Base-by-base conservation (phyloP, 2,797 vertebrate species). In the Chelon labrosus region DNA sequence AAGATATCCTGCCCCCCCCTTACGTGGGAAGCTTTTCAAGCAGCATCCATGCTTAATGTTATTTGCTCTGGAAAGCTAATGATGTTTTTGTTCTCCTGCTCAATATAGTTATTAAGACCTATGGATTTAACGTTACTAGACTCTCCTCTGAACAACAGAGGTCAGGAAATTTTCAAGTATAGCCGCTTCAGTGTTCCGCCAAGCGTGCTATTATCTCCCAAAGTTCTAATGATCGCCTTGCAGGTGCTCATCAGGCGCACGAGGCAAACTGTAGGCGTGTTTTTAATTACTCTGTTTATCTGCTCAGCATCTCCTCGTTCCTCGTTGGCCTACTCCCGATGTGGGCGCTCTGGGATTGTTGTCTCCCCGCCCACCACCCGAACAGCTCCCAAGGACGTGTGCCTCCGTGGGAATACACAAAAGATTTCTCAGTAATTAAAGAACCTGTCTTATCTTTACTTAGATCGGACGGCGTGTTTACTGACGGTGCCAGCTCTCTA, bases 211-310 rank as follows among this genome's bases (percentile, higher is more conserved):
- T 80, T 84, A 73, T 79, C 65, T 75, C 75, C 82, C 77, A 65
- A 60, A 78, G 59, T 75, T 65, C 46, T 70, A 73, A 80, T 54
- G 64, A 74, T 77, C 5, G 14, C 71, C 65, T 81, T 59, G 70
- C 52, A 64, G 54, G 73, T 41, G 20, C 70, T 77, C 83, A 46
- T 42, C 66, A 82, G 72, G 50, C 7, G 10, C 69, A 16, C 10
- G 38, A 70, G 60, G 69, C 70, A 55, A 67, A 68, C 50, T 84
- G 85, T 71, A 77, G 88, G 85, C 60, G 74, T 83, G 55, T 79
- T 89, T 88, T 87, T 87, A 87, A 88, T 90, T 82, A 85, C 80
- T 75, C 53, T 72, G 44, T 16, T 35, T 61, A 56, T 75, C 70
- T 47, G 67, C 56, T 27, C 53, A 71, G 65, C 78, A 66, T 82